Evolutionary conservation across 2,797 vertebrate species (phyloP), one percentile per base, ranked within the genome.

Genomic region (Discoglossus pictus): DNA sequence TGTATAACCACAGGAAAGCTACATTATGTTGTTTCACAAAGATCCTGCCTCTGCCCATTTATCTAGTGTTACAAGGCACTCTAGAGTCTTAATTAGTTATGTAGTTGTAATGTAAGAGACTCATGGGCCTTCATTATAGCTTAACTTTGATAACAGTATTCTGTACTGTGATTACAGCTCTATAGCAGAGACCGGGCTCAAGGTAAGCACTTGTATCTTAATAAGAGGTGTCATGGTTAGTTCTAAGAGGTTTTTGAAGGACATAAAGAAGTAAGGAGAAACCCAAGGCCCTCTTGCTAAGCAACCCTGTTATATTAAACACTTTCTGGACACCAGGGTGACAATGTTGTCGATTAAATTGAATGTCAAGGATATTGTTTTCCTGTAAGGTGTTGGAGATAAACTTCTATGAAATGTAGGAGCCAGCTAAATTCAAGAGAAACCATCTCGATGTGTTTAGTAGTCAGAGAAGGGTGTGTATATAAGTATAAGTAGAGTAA

Each of bases 11-110:
- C 15, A 59, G 17, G 42, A 58, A 39, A 58, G 31, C 36, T 44
- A 46, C 44, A 50, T 52, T 71, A 44, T 64, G 46, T 65, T 58
- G 61, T 56, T 52, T 25, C 59, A 59, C 53, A 38, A 65, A 64
- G 25, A 44, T 52, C 31, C 6, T 39, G 27, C 24, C 20, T 10
- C 47, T 65, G 27, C 44, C 68, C 25, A 65, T 71, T 71, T 64
- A 58, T 64, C 61, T 34, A 64, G 31, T 44, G 51, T 71, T 65
- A 65, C 61, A 64, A 48, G 46, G 53, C 53, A 64, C 68, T 64
- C 61, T 39, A 50, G 68, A 52, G 68, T 55, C 46, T 65, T 59
- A 64, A 71, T 71, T 71, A 71, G 68, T 59, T 71, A 65, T 53
- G 59, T 38, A 27, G 36, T 71, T 40, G 60, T 58, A 70, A 51